Evolutionary conservation across 2,113 vertebrate species (phyloP), one percentile per base, ranked within the genome.

Genomic region (Cochlearius cochlearius): DNA sequence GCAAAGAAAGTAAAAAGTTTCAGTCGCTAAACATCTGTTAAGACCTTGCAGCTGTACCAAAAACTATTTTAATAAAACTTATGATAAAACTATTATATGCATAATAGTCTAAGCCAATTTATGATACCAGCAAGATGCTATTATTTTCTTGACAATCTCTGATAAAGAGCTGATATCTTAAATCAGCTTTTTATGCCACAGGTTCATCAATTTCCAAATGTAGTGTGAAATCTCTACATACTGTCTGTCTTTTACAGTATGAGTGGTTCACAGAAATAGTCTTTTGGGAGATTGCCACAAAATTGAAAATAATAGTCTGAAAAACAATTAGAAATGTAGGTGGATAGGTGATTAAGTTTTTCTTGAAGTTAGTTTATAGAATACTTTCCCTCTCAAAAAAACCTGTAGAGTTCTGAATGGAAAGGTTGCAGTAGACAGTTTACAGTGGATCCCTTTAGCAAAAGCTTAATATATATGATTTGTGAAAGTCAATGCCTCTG

Each of bases 381-480:
- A 7, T 27, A 11, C 5, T 72, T 83, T 47, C 27, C 63, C 25
- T 50, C 43, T 68, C 26, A 11, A 60, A n/a, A 69, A 64, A 60
- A 19, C 27, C 27, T 83, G 7, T 64, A 88, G 23, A 73, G 5
- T 29, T 75, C 29, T 64, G 26, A 12, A 41, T 72, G 22, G 36
- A 67, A 32, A 43, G 29, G 15, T 72, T 76, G 36, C 32, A 66
- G 60, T 26, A 82, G 36, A 68, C 63, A 88, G 92, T 96, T 89
- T 81, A 86, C 67, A 90, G 94, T 88, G 86, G 72, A 95, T 97
- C 95, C 92, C 98, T 98, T 96, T 97, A 97, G 97, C 94, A 96
- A 97, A 98, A 98, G 92, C 72, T 95, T 98, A 98, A 98, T 98
- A 97, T 96, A 97, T 94, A 95, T 97, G 89, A 98, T 98, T 98